Evolutionary conservation across 2,113 vertebrate species (phyloP).

Genomic region (Oncorhynchus mykiss): DNA sequence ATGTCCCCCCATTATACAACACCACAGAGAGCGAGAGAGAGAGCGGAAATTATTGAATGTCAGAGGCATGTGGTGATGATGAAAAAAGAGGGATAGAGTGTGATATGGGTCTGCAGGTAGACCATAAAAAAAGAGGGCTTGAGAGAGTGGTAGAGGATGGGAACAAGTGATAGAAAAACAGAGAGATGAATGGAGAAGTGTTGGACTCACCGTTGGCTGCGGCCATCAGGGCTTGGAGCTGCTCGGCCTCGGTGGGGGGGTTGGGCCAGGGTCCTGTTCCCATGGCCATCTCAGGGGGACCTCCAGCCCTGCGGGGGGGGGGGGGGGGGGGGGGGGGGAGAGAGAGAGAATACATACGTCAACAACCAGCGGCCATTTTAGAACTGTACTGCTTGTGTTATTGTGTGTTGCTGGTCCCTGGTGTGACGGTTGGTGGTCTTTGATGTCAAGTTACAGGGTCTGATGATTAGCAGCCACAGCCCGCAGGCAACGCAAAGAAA

Average conservation of each 20-base stretch:
- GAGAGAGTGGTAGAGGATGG: background rate
- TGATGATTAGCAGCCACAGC: slow-evolving; percentile 51
- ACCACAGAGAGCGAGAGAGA: background rate
- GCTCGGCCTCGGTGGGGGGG: slow-evolving; percentile 94
- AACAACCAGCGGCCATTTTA: slow-evolving; percentile 43
- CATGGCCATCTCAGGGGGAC: slow-evolving; percentile 80
- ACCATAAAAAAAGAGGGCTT: background rate
- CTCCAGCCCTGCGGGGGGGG: slow-evolving; percentile 62
- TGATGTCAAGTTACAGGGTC: slow-evolving; percentile 60
- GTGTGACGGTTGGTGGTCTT: slow-evolving; percentile 48
- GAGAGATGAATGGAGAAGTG: background rate
- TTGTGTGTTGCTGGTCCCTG: background rate
- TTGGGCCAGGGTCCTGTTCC: slow-evolving; percentile 97
- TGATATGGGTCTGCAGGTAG: background rate
- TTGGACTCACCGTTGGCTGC: slow-evolving; percentile 87
- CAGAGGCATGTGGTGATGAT: background rate
- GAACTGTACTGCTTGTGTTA: slow-evolving; percentile 10
- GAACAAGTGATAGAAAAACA: background rate
- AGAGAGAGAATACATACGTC: slow-evolving; percentile 30
- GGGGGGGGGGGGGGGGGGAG: slow-evolving; percentile 1
- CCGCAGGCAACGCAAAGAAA: slow-evolving; percentile 36
- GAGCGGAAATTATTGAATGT: too few species aligned
- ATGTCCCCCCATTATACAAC: background rate
- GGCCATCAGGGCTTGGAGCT: slow-evolving; percentile 97
- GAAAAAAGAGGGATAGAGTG: background rate